phyloP scores from a whole-genome alignment of 2,797 vertebrate species.

The Etheostoma perlongum region DNA sequence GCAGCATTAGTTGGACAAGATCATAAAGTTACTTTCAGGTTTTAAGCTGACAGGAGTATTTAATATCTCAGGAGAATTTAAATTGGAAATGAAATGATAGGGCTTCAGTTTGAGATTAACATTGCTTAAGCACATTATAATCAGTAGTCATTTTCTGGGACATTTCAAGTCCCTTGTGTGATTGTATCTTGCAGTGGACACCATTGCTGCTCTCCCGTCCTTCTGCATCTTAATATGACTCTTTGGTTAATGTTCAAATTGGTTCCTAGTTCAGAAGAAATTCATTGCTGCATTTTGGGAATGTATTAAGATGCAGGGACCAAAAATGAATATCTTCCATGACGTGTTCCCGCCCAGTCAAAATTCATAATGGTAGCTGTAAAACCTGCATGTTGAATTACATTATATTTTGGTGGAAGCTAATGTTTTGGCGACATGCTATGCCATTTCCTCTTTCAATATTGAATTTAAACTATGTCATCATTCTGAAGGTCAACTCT shows the following conservation, averaged over 20 bases:
- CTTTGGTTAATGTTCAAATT: constrained; percentile 1
- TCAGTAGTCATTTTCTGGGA: constrained; percentile 38
- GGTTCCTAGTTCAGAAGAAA: constrained; percentile 9
- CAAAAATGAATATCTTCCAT: neutral
- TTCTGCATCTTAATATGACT: constrained; percentile 18
- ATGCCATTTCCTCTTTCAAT: constrained; percentile 44
- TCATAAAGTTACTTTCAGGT: neutral
- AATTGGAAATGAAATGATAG: constrained; percentile 30
- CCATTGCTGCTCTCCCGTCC: constrained; percentile 9
- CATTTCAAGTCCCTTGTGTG: constrained; percentile 16
- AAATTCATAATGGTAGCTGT: neutral
- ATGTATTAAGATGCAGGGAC: neutral
- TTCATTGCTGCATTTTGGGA: neutral
- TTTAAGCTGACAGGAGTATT: constrained; percentile 7
- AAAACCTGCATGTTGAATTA: constrained; percentile 15
- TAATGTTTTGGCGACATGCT: constrained; percentile 22
- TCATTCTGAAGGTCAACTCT: constrained; percentile 59
- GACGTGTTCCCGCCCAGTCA: neutral
- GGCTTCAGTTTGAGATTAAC: constrained; percentile 32
- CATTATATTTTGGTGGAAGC: constrained; percentile 34
- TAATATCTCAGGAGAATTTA: neutral
- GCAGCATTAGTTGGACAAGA: neutral
- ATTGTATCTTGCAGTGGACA: constrained; percentile 38
- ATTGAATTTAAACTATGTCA: constrained; percentile 40
- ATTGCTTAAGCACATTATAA: constrained; percentile 23